Evolutionary conservation across 2,113 vertebrate species (phyloP).

Genomic region (Carassius carassius): DNA sequence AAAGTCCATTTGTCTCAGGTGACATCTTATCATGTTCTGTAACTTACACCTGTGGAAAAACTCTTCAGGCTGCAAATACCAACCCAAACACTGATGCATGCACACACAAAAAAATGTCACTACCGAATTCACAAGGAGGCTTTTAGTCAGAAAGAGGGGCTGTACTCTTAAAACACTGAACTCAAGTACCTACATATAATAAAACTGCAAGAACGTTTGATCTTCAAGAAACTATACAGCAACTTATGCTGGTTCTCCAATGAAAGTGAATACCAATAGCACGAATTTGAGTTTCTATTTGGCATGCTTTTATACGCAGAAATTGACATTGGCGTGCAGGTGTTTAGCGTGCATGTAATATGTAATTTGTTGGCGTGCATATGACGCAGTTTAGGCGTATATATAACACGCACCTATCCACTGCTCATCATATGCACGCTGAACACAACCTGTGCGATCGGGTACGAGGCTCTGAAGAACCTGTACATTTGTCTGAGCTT

Average conservation of each 20-base stretch:
- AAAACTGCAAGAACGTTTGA: not conserved
- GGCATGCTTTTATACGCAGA: too few relatives aligned
- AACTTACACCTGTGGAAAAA: slow-evolving; percentile 79
- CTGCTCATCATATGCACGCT: too few relatives aligned
- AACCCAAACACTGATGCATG: slow-evolving; percentile 68
- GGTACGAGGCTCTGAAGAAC: too few relatives aligned
- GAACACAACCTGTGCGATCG: too few relatives aligned
- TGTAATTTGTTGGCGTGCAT: too few relatives aligned
- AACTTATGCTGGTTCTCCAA: not conserved
- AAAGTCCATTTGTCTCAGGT: slow-evolving; percentile 33
- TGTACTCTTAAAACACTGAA: slow-evolving; percentile 33
- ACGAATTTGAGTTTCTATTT: too few relatives aligned
- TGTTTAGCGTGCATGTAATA: too few relatives aligned
- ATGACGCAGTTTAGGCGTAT: too few relatives aligned
- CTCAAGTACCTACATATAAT: not conserved
- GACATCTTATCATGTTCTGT: slow-evolving; percentile 60
- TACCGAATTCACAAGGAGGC: slow-evolving; percentile 68
- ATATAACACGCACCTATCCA: too few relatives aligned
- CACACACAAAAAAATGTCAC: slow-evolving; percentile 65
- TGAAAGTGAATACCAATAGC: not conserved
- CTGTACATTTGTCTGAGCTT: slow-evolving; percentile 67
- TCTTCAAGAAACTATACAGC: not conserved
- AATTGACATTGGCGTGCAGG: too few relatives aligned
- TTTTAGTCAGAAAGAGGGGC: slow-evolving; percentile 66
- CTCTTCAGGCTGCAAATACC: slow-evolving; percentile 66